Conservation (phyloP, 2,797 vertebrate genomes). For the Spheniscus humboldti region DNA sequence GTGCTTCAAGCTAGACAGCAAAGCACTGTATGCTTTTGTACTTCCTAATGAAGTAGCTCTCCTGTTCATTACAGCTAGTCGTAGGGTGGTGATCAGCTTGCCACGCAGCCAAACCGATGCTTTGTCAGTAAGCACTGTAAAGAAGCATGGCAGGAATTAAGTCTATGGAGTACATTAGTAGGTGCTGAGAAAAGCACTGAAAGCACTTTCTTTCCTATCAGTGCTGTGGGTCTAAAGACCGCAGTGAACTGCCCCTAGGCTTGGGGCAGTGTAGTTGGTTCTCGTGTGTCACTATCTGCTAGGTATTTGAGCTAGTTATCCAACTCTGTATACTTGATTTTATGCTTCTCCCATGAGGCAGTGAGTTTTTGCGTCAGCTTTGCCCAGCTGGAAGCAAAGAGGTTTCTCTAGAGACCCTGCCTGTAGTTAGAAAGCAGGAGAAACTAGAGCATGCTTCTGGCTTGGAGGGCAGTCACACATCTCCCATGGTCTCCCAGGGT, state of each 20-base stretch:
- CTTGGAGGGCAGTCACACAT: fast-evolving
- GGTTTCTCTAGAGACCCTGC: neutral
- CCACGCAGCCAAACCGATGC: fast-evolving
- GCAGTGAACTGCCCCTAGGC: neutral
- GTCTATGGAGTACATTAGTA: neutral
- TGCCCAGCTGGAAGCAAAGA: neutral
- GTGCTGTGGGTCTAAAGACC: neutral
- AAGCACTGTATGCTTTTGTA: neutral
- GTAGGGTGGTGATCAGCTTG: neutral
- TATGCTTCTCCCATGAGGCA: neutral
- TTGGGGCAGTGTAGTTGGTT: too few species aligned
- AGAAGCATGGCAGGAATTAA: neutral
- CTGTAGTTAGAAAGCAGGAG: neutral
- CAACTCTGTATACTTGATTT: neutral
- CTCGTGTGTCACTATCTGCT: neutral
- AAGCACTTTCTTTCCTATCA: neutral
- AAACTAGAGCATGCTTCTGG: neutral
- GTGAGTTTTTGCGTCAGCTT: neutral
- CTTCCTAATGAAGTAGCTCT: neutral
- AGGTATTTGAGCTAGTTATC: neutral
- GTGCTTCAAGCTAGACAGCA: neutral
- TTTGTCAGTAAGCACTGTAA: neutral
- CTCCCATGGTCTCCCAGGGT: neutral
- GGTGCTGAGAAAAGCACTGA: neutral
- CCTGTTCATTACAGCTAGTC: neutral